phyloP scores from a whole-genome alignment of 53 echinoderm and acorn worm species.

The Mesocentrotus franciscanus region DNA sequence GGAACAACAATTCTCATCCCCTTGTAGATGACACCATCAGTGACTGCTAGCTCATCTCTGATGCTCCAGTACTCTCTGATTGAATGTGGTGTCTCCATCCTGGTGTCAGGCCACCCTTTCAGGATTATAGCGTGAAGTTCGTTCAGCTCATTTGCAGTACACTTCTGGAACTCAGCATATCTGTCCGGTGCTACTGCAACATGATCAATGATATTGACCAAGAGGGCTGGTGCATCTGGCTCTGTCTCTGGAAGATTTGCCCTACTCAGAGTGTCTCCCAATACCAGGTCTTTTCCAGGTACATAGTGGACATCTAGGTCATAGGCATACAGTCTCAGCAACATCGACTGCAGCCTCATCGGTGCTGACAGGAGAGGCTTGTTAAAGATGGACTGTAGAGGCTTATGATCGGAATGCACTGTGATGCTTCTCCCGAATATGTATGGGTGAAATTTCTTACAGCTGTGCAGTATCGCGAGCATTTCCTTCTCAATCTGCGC shows the following conservation, averaged over 20 bases:
- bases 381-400: no score
- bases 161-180: slow-evolving; percentile 64
- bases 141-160: slow-evolving; percentile 71
- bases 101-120: slow-evolving; percentile 83
- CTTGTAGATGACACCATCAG: slow-evolving; percentile 76
- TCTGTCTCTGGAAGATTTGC: slow-evolving; percentile 66
- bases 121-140: slow-evolving; percentile 70
- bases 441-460: no score
- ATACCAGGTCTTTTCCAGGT: slow-evolving; percentile 45
- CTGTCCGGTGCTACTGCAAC: slow-evolving; percentile 67
- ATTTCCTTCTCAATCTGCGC: slow-evolving; percentile 82
- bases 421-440: no score
- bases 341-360: no score
- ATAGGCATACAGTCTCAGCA: no score
- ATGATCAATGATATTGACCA: slow-evolving; percentile 72
- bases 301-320: no score
- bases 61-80: slow-evolving; percentile 72
- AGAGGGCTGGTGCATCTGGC: slow-evolving; percentile 55
- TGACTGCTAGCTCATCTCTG: slow-evolving; percentile 74
- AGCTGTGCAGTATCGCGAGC: slow-evolving; percentile 83
- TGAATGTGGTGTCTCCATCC: slow-evolving; percentile 63
- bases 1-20: slow-evolving; percentile 79
- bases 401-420: no score
- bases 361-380: no score
- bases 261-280: slow-evolving; percentile 65